Base-by-base conservation (phyloP, 2,888 invertebrate species). In the Cactoblastis cactorum region DNA sequence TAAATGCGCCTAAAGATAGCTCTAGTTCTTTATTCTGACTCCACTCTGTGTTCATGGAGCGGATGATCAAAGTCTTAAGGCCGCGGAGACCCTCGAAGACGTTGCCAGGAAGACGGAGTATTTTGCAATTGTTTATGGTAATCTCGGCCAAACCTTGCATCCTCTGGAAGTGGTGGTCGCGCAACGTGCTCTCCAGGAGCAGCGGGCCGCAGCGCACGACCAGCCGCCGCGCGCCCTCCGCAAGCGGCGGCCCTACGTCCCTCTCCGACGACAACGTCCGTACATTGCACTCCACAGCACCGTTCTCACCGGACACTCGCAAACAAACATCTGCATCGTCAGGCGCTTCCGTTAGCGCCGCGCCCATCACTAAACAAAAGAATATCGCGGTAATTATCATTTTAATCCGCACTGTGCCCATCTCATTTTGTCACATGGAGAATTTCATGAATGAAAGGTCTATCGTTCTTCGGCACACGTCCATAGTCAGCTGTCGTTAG, bases 41-140 rank as follows among this genome's bases (percentile, higher is more conserved):
- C 96, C 96, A 97, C 48, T 95, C 93, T 50, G 92, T 90, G 79
- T 97, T 97, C 81, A 93, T 92, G 39, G 96, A 94, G 71, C 94
- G 93, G 56, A 98, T 90, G 50, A 93, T 92, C 49, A 98, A 90
- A 55, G 93, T 92, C 77, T 95, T 95, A 53, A 98, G 90, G 56
- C 95, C 95, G 61, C 92, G 91, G 15, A 97, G 84, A 0, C 96
- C 96, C 61, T 94, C 93, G 77, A 98, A 96, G 28, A 95, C 92
- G 63, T 94, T 94, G 18, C 93, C 91, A 9, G 95, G 94, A 56
- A 97, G 89, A 45, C 93, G 92, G 52, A 95, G 91, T 59, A 97
- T 86, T 80, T 96, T 96, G 87, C 96, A 97, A 69, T 93, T 92
- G 64, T 92, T 92, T 63, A 97, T 90, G 59, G 92, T 90, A 63